Conservation (phyloP, 2,797 vertebrate genomes). For the Poliocrania exsul region DNA sequence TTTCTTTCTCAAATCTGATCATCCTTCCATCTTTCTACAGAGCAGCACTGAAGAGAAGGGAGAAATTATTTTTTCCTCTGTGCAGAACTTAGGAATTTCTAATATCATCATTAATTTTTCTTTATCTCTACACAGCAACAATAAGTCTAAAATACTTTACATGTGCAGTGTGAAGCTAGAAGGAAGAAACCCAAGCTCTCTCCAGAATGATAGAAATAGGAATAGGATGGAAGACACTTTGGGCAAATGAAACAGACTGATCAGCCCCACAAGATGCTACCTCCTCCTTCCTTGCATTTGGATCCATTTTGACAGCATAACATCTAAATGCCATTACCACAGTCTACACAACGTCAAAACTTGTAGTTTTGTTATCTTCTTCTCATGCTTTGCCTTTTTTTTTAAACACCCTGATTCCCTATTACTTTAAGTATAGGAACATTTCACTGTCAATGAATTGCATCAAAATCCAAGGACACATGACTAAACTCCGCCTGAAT, state of each 20-base stretch:
- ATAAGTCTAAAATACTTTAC: conserved; percentile 1
- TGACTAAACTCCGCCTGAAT: not conserved
- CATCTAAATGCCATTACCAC: not conserved
- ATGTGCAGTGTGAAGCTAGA: not conserved
- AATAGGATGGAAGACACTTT: not conserved
- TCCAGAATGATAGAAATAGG: not conserved
- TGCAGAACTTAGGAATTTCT: not conserved
- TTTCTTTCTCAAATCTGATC: not conserved
- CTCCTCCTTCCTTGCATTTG: not conserved
- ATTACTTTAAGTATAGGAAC: not conserved
- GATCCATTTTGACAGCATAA: not conserved
- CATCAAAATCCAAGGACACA: not conserved
- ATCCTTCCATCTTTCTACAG: not conserved
- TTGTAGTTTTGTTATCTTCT: not conserved
- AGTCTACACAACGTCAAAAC: not conserved
- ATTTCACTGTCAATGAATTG: not conserved
- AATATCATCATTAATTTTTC: not conserved
- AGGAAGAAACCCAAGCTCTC: not conserved
- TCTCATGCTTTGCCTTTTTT: not conserved
- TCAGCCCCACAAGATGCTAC: not conserved
- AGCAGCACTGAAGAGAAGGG: not conserved
- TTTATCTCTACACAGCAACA: not conserved
- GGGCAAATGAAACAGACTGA: not conserved
- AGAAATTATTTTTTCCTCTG: not conserved
- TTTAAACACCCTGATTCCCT: not conserved